phyloP scores from a whole-genome alignment of 1,140 invertebrate species.

The Hormaphis cornu region DNA sequence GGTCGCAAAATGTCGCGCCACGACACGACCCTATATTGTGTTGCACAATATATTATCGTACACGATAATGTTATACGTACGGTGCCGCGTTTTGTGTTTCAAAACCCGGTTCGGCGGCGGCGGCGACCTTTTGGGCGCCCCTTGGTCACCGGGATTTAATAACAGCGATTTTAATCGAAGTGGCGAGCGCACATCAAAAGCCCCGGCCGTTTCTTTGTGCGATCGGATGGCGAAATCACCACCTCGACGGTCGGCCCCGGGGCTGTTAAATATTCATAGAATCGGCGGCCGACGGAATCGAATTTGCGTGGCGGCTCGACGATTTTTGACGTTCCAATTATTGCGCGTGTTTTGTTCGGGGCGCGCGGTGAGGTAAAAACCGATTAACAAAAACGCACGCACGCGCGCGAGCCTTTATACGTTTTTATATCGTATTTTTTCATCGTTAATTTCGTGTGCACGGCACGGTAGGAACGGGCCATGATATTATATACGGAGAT shows the following conservation, averaged over 20 bases:
- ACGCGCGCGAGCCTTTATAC: no score
- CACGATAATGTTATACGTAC: no score
- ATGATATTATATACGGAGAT: no score
- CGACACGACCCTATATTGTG: background rate
- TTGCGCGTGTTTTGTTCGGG: background rate
- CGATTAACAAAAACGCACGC: background rate
- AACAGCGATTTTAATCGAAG: conserved; percentile 29
- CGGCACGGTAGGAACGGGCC: no score
- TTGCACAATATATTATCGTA: no score
- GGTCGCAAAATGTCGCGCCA: background rate
- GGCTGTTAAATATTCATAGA: conserved; percentile 26
- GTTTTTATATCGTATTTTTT: background rate
- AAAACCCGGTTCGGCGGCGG: background rate
- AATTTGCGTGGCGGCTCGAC: background rate
- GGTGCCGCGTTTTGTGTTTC: conserved; percentile 17
- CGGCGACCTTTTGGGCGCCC: background rate
- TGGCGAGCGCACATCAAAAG: conserved; percentile 27
- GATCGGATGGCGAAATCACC: conserved; percentile 23
- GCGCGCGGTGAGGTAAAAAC: background rate
- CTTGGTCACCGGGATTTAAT: conserved; percentile 9
- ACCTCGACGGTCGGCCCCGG: background rate
- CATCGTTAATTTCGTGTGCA: background rate
- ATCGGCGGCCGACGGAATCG: background rate
- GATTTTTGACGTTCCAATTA: conserved; percentile 14
- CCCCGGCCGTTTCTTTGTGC: conserved; percentile 25